Evolutionary conservation across 2,113 vertebrate species (phyloP).

Genomic region (Nothoprocta pentlandii): DNA sequence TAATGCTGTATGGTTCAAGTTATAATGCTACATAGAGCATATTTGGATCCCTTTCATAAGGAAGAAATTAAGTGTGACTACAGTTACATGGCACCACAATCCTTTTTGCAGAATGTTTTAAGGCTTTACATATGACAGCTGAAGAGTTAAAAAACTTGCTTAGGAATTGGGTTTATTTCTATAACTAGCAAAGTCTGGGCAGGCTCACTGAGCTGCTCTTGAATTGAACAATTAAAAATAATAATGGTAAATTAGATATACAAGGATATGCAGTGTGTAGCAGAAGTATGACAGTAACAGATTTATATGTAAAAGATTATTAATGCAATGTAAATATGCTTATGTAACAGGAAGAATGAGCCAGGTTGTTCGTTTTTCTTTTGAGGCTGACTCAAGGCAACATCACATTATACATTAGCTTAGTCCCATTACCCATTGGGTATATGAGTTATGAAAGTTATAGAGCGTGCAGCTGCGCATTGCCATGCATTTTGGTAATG

Average conservation of each 20-base stretch:
- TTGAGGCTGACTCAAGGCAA: not conserved
- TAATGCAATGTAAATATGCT: not conserved
- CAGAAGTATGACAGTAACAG: not conserved
- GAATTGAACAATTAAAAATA: not conserved
- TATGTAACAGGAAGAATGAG: not conserved
- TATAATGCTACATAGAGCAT: accelerated
- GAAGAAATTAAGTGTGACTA: not conserved
- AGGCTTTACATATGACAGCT: not conserved
- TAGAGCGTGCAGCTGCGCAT: not conserved
- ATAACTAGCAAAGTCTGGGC: not conserved
- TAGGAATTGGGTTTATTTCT: not conserved
- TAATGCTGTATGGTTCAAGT: not conserved
- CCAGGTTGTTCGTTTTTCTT: slow-evolving; percentile 12
- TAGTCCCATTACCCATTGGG: not conserved
- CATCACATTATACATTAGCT: not conserved
- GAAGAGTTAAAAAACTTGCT: not conserved
- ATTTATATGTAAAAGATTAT: not conserved
- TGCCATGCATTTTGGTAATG: not conserved
- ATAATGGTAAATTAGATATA: not conserved
- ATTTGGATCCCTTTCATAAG: not conserved
- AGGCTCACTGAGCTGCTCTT: not conserved
- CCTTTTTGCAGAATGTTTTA: not conserved
- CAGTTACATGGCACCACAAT: not conserved
- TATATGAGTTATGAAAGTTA: not conserved
- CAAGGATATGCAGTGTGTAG: not conserved